A percentile compares a stretch with the other conserved stretches of the same genome.
phyloP scores from a whole-genome alignment of 2,113 vertebrate species.

The Varanus komodoensis region DNA sequence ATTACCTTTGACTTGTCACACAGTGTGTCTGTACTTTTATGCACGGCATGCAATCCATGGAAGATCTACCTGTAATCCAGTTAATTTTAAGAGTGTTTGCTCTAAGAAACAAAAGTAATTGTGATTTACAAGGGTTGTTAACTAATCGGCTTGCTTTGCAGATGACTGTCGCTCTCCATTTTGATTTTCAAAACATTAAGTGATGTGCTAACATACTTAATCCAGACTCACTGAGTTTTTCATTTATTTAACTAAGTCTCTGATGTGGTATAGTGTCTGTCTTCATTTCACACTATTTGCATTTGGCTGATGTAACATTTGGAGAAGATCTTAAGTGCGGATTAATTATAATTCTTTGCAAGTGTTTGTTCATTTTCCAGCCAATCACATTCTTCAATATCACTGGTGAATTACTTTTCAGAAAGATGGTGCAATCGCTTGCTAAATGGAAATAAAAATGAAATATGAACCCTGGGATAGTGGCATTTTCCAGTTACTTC shows the following conservation, averaged over 20 bases:
- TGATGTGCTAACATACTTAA: slow-evolving; percentile 37
- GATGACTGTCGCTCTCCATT: slow-evolving; percentile 45
- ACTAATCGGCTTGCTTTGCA: slow-evolving; percentile 46
- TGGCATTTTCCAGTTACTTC: neutral
- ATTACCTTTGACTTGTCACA: slow-evolving; percentile 25
- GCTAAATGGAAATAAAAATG: neutral
- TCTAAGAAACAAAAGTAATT: slow-evolving; percentile 50
- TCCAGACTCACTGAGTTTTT: slow-evolving; percentile 45
- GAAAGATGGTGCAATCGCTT: neutral
- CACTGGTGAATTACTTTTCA: slow-evolving; percentile 29
- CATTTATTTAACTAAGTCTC: slow-evolving; percentile 35
- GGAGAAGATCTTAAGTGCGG: neutral
- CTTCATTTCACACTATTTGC: slow-evolving; percentile 57
- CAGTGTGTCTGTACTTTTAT: neutral
- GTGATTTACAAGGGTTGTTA: slow-evolving; percentile 56
- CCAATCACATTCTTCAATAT: neutral
- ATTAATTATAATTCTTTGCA: slow-evolving; percentile 53
- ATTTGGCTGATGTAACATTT: slow-evolving; percentile 45
- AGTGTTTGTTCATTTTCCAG: slow-evolving; percentile 15
- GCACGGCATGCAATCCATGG: neutral
- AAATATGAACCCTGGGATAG: neutral
- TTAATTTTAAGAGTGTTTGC: slow-evolving; percentile 53
- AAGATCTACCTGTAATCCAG: slow-evolving; percentile 30
- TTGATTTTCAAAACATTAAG: slow-evolving; percentile 51
- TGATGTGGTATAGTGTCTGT: slow-evolving; percentile 28